Evolutionary conservation across 2,888 invertebrate genomes (phyloP), one percentile per base, ranked within the genome.

Genomic region (Piscicola geometra): DNA sequence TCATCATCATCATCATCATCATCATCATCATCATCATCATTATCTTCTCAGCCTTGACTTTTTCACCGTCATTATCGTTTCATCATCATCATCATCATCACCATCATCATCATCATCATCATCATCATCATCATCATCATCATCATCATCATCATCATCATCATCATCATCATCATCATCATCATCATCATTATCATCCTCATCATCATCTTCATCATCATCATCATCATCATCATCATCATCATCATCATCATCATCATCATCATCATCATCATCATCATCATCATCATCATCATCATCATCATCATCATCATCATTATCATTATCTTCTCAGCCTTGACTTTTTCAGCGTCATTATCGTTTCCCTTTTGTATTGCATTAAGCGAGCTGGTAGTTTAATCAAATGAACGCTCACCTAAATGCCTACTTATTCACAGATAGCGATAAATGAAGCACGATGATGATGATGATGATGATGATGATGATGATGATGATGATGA

Each of bases 401-500:
- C n/a, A n/a, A n/a, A n/a, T n/a, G n/a, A n/a, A n/a, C n/a, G n/a
- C n/a, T n/a, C n/a, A n/a, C n/a, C n/a, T n/a, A n/a, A n/a, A n/a
- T n/a, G n/a, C n/a, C n/a, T n/a, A n/a, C n/a, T n/a, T n/a, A n/a
- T n/a, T n/a, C n/a, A n/a, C n/a, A n/a, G n/a, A n/a, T n/a, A n/a
- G n/a, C n/a, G n/a, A n/a, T n/a, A n/a, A n/a, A n/a, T n/a, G n/a
- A n/a, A n/a, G n/a, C n/a, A n/a, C n/a, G 64, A 64, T 30, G 64
- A 64, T 64, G 68, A 68, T 68, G 33, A 68, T 33, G 68, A 68
- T 68, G 33, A 33, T 68, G 68, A 32, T 33, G 68, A 32, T 68
- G 68, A 68, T 68, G 33, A 68, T 68, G 68, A 68, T 68, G 28
- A 70, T 70, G 70, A 70, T 41, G 70, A 41, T 25, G 70, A 70